Evolutionary conservation across 2,113 vertebrate genomes (phyloP), one percentile per base, ranked within the genome.

Genomic region (Cyprinus carpio): DNA sequence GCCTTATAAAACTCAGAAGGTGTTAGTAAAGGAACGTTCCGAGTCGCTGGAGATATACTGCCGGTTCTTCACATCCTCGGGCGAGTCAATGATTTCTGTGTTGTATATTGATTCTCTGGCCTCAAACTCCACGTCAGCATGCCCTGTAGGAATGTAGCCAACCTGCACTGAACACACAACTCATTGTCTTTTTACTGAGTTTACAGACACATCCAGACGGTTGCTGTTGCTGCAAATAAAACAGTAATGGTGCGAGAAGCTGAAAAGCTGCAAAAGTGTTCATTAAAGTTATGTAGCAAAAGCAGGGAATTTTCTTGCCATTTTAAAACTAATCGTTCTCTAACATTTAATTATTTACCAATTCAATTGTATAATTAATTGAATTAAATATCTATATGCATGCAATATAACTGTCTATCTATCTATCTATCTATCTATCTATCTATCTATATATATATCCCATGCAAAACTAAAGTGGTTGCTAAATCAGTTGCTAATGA

Each of bases 91-190:
- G 80, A 81, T 69, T 81, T 81, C 62, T 81, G 62, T 81, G 80
- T 81, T 81, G 27, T 81, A 51, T 81, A 81, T 81, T 69, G 80
- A 67, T 69, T 81, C 11, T 81, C 80, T 81, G 80, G 62, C 51
- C 62, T 81, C 62, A 69, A 65, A 81, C 43, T 31, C 12, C 18
- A 49, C 64, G 62, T 81, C 80, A 81, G 80, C 80, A 51, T 23
- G 62, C 62, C 62, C 62, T 31, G 80, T 51, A 81, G 80, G 80
- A 81, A 81, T 81, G 79, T 67, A 81, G 79, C 79, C 79, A 67
- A 67, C 79, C 58, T 27, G 43, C 0, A 43, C 62, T 31, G 2
- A 54, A 81, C 78, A 81, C 78, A 80, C 78, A 81, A 81, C 78
- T 81, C 58, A 81, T 81, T 81, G 78, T 81, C 78, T 81, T 81